phyloP scores from a whole-genome alignment of 1,140 invertebrate genomes.

The Ctenoplectra terminalis region DNA sequence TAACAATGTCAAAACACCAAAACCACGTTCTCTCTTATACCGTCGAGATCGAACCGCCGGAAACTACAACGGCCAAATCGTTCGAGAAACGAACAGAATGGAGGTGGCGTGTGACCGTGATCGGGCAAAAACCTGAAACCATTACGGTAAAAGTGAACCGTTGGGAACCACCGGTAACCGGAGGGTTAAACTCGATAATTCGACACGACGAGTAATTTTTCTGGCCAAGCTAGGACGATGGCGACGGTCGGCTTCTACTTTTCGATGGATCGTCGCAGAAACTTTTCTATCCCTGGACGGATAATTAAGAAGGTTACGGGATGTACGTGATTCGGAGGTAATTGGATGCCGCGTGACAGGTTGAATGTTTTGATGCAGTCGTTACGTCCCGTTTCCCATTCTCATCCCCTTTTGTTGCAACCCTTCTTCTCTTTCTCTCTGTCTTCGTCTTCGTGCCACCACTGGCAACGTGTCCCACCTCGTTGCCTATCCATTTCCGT shows the following conservation, averaged over 20 bases:
- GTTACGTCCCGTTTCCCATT: neutral
- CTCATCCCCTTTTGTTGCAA: neutral
- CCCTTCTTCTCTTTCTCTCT: slow-evolving; percentile 3
- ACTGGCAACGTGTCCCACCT: neutral
- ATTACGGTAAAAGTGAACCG: slow-evolving; percentile 44
- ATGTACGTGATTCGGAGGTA: slow-evolving; percentile 58
- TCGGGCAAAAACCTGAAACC: slow-evolving; percentile 9
- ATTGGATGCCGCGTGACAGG: slow-evolving; percentile 61
- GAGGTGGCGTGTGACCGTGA: neutral
- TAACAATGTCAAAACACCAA: neutral
- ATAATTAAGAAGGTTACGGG: slow-evolving; percentile 66
- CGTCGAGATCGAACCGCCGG: neutral
- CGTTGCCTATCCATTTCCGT: slow-evolving; percentile 50
- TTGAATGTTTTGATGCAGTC: slow-evolving; percentile 58
- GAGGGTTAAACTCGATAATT: slow-evolving; percentile 47
- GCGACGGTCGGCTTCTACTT: neutral
- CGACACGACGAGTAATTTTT: slow-evolving; percentile 48
- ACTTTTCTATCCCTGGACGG: slow-evolving; percentile 4
- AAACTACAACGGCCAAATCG: slow-evolving; percentile 9
- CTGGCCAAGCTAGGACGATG: neutral
- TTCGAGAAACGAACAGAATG: neutral
- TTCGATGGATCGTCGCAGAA: neutral
- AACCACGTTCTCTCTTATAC: neutral
- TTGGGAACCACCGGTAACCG: neutral
- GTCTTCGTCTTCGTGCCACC: neutral